phyloP scores from a whole-genome alignment of 2,113 vertebrate genomes.

The Theristicus caerulescens region DNA sequence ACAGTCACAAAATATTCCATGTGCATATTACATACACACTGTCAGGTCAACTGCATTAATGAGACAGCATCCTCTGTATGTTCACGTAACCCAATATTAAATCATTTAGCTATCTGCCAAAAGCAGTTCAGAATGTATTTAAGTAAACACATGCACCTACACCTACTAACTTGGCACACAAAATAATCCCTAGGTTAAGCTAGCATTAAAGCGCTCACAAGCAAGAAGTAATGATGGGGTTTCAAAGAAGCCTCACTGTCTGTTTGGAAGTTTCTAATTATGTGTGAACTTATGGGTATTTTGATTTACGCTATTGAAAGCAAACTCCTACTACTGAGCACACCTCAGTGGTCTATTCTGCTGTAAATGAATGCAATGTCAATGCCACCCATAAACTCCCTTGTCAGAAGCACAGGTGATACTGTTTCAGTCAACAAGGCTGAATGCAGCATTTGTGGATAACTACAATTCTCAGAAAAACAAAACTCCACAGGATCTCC shows the following conservation, averaged over 20 bases:
- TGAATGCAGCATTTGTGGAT: neutral
- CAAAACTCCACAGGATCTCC: neutral
- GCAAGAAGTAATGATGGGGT: neutral
- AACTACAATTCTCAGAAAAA: neutral
- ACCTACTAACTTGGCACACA: constrained; percentile 45
- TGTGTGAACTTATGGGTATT: neutral
- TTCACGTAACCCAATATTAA: constrained; percentile 44
- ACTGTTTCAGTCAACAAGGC: neutral
- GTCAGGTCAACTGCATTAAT: constrained; percentile 32
- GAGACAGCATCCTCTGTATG: constrained; percentile 37
- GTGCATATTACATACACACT: neutral
- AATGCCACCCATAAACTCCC: neutral
- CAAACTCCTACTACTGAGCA: neutral
- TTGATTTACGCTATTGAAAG: neutral
- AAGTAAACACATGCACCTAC: constrained; percentile 25
- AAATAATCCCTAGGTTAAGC: constrained; percentile 49
- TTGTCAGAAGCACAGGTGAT: neutral
- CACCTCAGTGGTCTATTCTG: neutral
- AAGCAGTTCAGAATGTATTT: constrained; percentile 50
- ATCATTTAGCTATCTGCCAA: constrained; percentile 1
- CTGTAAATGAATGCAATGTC: neutral
- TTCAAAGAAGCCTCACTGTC: neutral
- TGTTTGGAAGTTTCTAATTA: constrained; percentile 24
- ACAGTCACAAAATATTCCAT: neutral
- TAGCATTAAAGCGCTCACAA: neutral